These are phyloP conservation scores for Lethenteron camtschaticum DNA, from an alignment of 2,113 vertebrate species.

Conservation along the genomic window DNA sequence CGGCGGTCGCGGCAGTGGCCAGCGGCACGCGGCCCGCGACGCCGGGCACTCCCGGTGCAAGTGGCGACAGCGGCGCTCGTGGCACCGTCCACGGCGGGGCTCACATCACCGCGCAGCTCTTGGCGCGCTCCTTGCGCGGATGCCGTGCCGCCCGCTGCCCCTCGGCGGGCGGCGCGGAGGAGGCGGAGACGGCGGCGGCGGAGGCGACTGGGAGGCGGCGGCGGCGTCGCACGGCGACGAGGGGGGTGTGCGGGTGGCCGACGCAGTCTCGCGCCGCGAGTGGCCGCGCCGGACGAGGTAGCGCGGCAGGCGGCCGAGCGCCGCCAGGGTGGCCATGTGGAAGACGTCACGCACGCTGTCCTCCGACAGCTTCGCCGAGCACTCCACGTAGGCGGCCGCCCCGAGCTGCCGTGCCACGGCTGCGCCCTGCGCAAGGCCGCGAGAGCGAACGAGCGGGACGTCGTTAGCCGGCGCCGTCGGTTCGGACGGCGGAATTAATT, in stretches of 20 bases:
- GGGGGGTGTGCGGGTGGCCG: too few species aligned
- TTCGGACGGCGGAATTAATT: too few species aligned
- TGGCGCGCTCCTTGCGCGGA: constrained; percentile 70
- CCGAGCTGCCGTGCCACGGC: constrained; percentile 57
- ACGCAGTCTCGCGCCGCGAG: too few species aligned
- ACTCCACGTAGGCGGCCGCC: constrained; percentile 64
- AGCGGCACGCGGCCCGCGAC: too few species aligned
- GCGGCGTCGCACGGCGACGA: constrained; percentile 10
- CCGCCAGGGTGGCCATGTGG: constrained; percentile 42
- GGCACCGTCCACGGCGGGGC: neutral
- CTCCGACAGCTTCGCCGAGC: constrained; percentile 77
- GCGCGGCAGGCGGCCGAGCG: constrained; percentile 35
- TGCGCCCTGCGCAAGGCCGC: constrained; percentile 27
- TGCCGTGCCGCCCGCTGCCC: constrained; percentile 54
- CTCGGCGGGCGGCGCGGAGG: constrained; percentile 54
- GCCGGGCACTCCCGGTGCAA: too few species aligned
- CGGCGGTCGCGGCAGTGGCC: too few species aligned
- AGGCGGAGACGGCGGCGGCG: constrained; percentile 63
- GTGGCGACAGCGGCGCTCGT: too few species aligned
- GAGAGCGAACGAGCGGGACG: too few species aligned
- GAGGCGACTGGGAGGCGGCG: constrained; percentile 28
- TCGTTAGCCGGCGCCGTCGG: too few species aligned
- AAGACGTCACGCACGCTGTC: constrained; percentile 80
- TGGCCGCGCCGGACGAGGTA: too few species aligned
- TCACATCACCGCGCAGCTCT: constrained; percentile 82